Evolutionary conservation across 1,140 invertebrate species (phyloP).

Genomic region (Capitella teleta): DNA sequence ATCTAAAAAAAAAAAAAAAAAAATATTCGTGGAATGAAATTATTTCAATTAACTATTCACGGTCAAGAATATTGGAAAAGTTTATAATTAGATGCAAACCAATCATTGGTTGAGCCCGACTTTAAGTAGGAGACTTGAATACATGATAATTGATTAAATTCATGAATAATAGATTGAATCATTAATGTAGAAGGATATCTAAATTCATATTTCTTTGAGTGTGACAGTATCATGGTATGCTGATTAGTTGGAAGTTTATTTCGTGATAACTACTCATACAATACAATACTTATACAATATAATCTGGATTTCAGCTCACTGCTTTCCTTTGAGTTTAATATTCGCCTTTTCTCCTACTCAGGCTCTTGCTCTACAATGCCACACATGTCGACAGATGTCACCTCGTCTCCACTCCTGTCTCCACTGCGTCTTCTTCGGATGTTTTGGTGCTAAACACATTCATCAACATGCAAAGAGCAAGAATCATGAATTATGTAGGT

Average conservation of each 20-base stretch:
- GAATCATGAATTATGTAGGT: slow-evolving; percentile 62
- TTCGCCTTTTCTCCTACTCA: slow-evolving; percentile 38
- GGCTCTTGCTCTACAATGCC: slow-evolving; percentile 64
- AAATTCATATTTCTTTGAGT: no score
- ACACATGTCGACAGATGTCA: slow-evolving; percentile 60
- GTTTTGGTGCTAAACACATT: slow-evolving; percentile 67
- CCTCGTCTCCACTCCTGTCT: slow-evolving; percentile 76
- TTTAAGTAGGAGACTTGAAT: neutral
- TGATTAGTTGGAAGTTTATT: no score
- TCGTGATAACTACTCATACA: no score
- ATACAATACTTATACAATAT: no score
- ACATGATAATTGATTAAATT: neutral
- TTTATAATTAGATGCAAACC: neutral
- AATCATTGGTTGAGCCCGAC: neutral
- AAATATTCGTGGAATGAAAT: neutral
- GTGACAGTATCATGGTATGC: no score
- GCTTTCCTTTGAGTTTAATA: neutral
- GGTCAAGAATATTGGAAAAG: neutral
- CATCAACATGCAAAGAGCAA: slow-evolving; percentile 69
- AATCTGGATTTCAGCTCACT: no score
- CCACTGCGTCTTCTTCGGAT: slow-evolving; percentile 84
- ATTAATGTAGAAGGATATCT: no score
- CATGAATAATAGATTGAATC: no score
- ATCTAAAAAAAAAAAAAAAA: slow-evolving; percentile 8
- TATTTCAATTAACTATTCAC: neutral